Evolutionary conservation across 2,113 vertebrate species (phyloP), one percentile per base, ranked within the genome.

Genomic region (Rhagologus leucostigma): DNA sequence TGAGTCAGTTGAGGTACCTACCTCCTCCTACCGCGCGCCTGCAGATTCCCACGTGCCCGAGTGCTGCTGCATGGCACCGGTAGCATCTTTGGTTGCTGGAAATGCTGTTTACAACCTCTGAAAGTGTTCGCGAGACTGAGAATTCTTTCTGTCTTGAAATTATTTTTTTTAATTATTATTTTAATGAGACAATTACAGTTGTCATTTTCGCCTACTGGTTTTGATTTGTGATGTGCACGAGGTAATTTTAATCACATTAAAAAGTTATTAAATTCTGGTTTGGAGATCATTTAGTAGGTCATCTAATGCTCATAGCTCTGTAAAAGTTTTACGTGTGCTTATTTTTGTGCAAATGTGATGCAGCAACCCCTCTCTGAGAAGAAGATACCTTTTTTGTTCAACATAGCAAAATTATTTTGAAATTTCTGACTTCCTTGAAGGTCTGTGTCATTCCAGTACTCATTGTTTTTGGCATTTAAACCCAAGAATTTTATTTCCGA

Each of bases 1-100:
- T n/a, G n/a, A n/a, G 1, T 1, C 14, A 44, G 0, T 0, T 21
- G 64, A 11, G 35, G 6, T 5, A 2, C 5, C 0, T 5, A 2
- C 5, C 0, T 1, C 15, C 47, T 50, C 17, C 35, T 47, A 19
- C 22, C 5, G 0, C 18, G 4, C 10, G 0, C 23, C 18, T 55
- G 1, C 19, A 0, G 9, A 0, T 47, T 47, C 52, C 1, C 5
- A 0, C 0, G 4, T 13, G 24, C 17, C 42, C 2, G 16, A 50
- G 23, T 26, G 50, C 11, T 5, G 23, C 10, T 39, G 30, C 13
- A 0, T 16, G 37, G 37, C 8, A 12, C 33, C 65, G 6, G 42
- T 2, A 7, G 19, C 44, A 1, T 7, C 62, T 60, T 21, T 4
- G 33, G 3, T 30, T 26, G 29, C 12, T 37, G 42, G 33, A 35